Evolutionary conservation across 2,888 invertebrate species (phyloP).

Genomic region (Onchidella celtica): DNA sequence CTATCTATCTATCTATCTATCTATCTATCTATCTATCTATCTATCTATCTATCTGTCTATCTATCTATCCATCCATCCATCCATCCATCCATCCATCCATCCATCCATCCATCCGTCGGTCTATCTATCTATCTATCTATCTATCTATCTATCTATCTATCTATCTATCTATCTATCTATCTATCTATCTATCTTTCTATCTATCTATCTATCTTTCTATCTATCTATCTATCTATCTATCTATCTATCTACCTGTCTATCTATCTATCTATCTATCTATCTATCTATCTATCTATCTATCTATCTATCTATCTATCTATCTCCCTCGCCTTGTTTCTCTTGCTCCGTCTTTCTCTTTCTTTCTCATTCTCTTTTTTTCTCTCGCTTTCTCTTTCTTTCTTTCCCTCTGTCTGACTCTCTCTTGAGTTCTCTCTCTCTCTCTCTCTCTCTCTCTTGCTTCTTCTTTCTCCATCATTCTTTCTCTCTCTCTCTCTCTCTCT

Average conservation of each 20-base stretch:
- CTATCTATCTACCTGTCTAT: not conserved
- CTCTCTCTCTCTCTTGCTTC: too few species aligned
- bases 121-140: too few species aligned
- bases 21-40: not conserved
- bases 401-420: too few species aligned
- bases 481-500: not conserved
- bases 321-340: not conserved
- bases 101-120: too few species aligned
- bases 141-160: not conserved
- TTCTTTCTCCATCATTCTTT: too few species aligned
- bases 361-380: not conserved
- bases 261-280: not conserved
- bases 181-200: not conserved
- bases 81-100: slow-evolving; percentile 1
- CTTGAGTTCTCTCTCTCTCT: too few species aligned
- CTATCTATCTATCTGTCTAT: too few species aligned
- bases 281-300: not conserved
- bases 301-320: not conserved
- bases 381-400: not conserved
- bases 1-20: slow-evolving; percentile 1
- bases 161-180: not conserved
- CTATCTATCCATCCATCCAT: too few species aligned
- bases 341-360: not conserved
- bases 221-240: not conserved
- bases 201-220: not conserved